phyloP scores from a whole-genome alignment of 2,888 invertebrate genomes.

The Apoda limacodes region DNA sequence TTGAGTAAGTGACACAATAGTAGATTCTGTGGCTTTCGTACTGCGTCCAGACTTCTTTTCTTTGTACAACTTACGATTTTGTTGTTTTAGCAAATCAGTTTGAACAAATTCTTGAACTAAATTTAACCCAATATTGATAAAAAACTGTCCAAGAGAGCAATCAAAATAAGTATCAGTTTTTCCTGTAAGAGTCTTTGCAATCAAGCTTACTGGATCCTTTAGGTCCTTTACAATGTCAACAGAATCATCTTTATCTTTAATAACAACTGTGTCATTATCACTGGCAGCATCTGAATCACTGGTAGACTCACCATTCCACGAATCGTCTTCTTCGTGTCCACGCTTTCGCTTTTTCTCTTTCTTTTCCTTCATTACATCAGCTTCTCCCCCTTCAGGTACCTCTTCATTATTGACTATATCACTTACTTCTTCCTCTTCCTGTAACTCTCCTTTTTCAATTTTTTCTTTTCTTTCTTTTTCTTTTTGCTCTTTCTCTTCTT shows the following conservation, averaged over 20 bases:
- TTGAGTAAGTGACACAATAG: conserved; percentile 86
- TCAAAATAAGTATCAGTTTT: conserved; percentile 84
- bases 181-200: conserved; percentile 51
- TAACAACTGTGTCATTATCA: conserved; percentile 62
- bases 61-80: conserved; percentile 87
- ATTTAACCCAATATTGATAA: conserved; percentile 92
- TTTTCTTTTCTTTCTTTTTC: conserved; percentile 54
- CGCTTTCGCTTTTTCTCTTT: conserved; percentile 42
- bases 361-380: conserved; percentile 20
- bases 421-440: conserved; percentile 28
- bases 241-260: conserved; percentile 67
- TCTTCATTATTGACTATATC: conserved; percentile 21
- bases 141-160: conserved; percentile 90
- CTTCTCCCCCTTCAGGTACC: conserved; percentile 26
- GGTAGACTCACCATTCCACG: conserved; percentile 71
- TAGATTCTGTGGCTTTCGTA: conserved; percentile 80
- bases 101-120: conserved; percentile 95
- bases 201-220: conserved; percentile 53
- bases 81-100: conserved; percentile 87
- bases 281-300: conserved; percentile 59
- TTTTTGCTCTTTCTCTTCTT: conserved; percentile 42
- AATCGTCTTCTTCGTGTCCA: conserved; percentile 69
- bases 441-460: conserved; percentile 39
- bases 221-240: conserved; percentile 66
- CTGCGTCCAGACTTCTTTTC: conserved; percentile 73